Conservation (phyloP, 2,797 vertebrate genomes). For the Thamnophis elegans region DNA sequence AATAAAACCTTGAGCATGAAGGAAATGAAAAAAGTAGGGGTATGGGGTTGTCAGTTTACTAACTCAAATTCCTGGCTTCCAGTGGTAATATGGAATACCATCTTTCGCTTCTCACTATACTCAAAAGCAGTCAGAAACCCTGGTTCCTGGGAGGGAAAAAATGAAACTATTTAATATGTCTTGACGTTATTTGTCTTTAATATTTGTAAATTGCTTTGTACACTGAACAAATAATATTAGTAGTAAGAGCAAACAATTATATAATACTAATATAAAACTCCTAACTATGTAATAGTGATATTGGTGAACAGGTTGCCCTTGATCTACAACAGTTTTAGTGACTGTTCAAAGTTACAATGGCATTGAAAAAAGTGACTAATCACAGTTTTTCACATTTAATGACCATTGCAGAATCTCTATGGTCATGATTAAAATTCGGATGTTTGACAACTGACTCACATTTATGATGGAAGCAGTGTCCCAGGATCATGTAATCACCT, state of each 20-base stretch:
- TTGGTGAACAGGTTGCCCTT: background rate
- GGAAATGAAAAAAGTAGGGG: slow-evolving; percentile 31
- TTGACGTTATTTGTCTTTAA: background rate
- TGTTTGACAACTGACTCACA: background rate
- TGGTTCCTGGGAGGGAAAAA: slow-evolving; percentile 74
- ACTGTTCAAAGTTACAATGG: background rate
- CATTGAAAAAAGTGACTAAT: background rate
- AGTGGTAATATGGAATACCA: slow-evolving; percentile 93
- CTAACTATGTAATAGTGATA: background rate
- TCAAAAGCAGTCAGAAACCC: slow-evolving; percentile 96
- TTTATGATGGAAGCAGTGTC: background rate
- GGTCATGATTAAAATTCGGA: background rate
- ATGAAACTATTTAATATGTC: background rate
- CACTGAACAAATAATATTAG: background rate
- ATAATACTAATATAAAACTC: background rate
- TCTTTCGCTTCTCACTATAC: slow-evolving; percentile 90
- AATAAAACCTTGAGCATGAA: slow-evolving; percentile 15
- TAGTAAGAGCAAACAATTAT: background rate
- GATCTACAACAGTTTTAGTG: background rate
- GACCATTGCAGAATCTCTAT: background rate
- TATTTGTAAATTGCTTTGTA: background rate
- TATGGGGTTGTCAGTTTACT: slow-evolving; percentile 45
- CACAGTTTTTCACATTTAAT: background rate
- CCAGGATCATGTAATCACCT: background rate
- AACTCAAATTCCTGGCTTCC: slow-evolving; percentile 98